Conservation (phyloP, 2,888 invertebrate genomes). For the Tromatobia lineatoria region DNA sequence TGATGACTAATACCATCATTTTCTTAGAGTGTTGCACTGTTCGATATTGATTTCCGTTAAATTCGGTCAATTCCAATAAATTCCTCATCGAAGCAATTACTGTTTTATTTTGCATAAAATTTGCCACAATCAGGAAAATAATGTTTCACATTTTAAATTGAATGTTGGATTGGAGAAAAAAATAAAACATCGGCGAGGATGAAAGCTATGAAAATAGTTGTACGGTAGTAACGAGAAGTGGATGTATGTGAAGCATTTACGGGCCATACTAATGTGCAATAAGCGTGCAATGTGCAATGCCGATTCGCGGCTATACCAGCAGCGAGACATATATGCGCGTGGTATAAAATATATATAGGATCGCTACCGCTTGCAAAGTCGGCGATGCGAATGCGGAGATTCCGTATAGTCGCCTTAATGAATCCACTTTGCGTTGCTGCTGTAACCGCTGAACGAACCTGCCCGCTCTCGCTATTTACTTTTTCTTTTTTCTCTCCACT, state of each 20-base stretch:
- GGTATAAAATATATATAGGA: slow-evolving; percentile 59
- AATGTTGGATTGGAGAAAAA: too few species aligned
- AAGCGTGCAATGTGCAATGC: slow-evolving; percentile 29
- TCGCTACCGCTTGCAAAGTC: slow-evolving; percentile 75
- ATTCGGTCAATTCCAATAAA: too few species aligned
- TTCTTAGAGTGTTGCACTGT: too few species aligned
- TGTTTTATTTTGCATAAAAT: neutral
- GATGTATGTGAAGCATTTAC: slow-evolving; percentile 20
- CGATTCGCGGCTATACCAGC: slow-evolving; percentile 13
- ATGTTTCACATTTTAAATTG: neutral
- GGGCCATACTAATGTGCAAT: slow-evolving; percentile 34
- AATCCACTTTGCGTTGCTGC: slow-evolving; percentile 81
- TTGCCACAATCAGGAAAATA: neutral
- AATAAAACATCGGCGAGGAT: neutral
- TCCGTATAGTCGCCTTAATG: slow-evolving; percentile 81
- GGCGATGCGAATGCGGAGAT: slow-evolving; percentile 79
- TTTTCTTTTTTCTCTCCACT: slow-evolving; percentile 47
- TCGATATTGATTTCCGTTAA: too few species aligned
- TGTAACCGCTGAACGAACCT: slow-evolving; percentile 48
- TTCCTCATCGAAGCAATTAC: too few species aligned
- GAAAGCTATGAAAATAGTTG: neutral
- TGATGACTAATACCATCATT: too few species aligned
- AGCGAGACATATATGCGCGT: slow-evolving; percentile 25
- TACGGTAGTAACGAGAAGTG: slow-evolving; percentile 6
- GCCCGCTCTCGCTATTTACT: slow-evolving; percentile 59